phyloP scores from a whole-genome alignment of 2,113 vertebrate genomes.

The Rana temporaria region DNA sequence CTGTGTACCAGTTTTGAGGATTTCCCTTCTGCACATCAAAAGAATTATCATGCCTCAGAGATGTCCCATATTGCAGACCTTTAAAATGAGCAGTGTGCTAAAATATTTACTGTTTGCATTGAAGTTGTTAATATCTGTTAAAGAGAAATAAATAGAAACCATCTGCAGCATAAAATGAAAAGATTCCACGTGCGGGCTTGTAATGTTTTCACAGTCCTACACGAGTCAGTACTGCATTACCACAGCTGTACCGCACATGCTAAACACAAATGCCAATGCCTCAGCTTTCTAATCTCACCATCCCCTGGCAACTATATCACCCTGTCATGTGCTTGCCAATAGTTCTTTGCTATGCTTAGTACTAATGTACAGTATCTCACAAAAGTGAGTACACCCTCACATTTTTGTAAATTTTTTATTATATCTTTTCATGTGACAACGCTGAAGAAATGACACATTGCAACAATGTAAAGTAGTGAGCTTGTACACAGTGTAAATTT shows the following conservation, averaged over 20 bases:
- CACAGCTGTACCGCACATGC: constrained; percentile 13
- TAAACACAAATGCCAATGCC: neutral
- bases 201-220: neutral
- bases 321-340: no score
- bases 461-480: no score
- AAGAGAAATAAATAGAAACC: neutral
- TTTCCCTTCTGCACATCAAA: neutral
- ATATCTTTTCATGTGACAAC: no score
- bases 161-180: constrained; percentile 10
- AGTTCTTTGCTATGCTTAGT: no score
- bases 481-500: no score
- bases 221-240: neutral
- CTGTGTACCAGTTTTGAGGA: no score
- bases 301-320: no score
- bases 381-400: no score
- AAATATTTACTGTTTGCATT: constrained; percentile 1
- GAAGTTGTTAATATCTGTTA: neutral
- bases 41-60: neutral
- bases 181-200: neutral
- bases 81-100: neutral
- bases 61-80: neutral
- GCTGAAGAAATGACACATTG: no score
- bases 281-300: no score
- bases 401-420: no score
- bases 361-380: no score